These are phyloP conservation scores for Oscheius myriophilus DNA, from an alignment of 2,888 invertebrate genomes.

Conservation along the genomic window DNA sequence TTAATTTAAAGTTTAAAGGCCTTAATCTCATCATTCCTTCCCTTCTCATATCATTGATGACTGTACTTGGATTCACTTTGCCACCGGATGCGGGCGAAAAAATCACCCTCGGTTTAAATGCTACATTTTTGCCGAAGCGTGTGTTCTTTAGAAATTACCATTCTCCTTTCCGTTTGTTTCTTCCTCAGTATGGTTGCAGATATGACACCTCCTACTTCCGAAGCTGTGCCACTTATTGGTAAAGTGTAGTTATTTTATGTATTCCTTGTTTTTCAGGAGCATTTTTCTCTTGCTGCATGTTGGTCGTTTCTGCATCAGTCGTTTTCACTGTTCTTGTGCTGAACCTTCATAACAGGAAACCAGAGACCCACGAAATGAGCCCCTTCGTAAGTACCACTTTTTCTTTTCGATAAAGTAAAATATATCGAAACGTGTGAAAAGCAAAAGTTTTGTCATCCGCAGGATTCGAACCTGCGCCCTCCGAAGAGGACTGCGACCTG, in stretches of 20 bases:
- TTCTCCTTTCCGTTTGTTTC: constrained; percentile 88
- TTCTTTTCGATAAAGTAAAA: neutral
- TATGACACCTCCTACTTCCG: constrained; percentile 82
- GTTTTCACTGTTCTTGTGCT: constrained; percentile 62
- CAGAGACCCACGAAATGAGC: constrained; percentile 62
- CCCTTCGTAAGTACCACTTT: constrained; percentile 48
- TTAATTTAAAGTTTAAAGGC: constrained; percentile 72
- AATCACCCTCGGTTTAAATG: constrained; percentile 94
- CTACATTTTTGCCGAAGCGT: too few relatives aligned
- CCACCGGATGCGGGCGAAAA: constrained; percentile 99
- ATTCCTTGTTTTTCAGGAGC: constrained; percentile 52
- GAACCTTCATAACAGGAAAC: constrained; percentile 59
- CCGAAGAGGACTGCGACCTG: constrained; percentile 79
- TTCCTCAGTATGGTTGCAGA: constrained; percentile 96
- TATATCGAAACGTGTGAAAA: neutral
- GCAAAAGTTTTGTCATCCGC: constrained; percentile 41
- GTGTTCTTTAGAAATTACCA: constrained; percentile 67
- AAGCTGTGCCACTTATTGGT: constrained; percentile 65
- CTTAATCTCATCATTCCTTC: constrained; percentile 99
- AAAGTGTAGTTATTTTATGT: too few relatives aligned
- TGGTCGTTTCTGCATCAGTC: constrained; percentile 60
- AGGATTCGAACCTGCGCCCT: constrained; percentile 64
- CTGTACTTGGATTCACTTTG: constrained; percentile 93
- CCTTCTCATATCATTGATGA: constrained; percentile 98
- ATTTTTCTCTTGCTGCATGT: constrained; percentile 62